Base-by-base conservation (phyloP, 2,113 vertebrate genomes). In the Cynocephalus volans region DNA sequence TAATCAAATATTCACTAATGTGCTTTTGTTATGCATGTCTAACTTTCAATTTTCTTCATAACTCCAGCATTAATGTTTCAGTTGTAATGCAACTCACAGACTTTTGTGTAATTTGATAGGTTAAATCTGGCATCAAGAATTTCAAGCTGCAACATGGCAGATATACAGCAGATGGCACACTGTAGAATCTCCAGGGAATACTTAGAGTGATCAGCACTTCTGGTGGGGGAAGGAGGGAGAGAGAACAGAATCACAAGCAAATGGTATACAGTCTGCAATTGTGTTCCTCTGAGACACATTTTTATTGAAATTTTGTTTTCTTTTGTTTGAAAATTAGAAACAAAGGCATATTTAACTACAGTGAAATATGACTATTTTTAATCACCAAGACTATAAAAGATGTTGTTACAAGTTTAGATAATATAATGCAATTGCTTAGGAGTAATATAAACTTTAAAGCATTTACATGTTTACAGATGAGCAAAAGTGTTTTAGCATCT, bases 21-120 rank as follows among this genome's bases (percentile, higher is more conserved):
- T 13, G 73, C 1, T 96, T 94, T 98, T 96, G 24, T 52, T 56
- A 1, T 89, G 79, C 52, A 13, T 96, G 50, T 64, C 56, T 96
- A 70, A 96, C 52, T 97, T 97, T 23, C 69, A 14, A 0, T 95
- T 97, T 98, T 88, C 26, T 97, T 13, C 58, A 28, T n/a, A 36
- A 95, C 67, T 89, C 36, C 10, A 79, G 10, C 1, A 6, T 36
- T 72, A 92, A 64, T 86, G 80, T 11, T 64, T 96, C 26, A 2
- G 0, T 58, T 98, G 21, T 58, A 90, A 41, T 11, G 56, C 17
- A 56, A 33, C 41, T 86, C 87, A 28, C 11, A 80, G 33, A 11
- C 56, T 45, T 72, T 89, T 21, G 1, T 23, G 17, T 75, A 88
- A 88, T 58, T 67, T 11, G 7, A 5, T 69, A 0, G 81, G 28